A percentile compares a stretch with the other conserved stretches of the same genome.
Conservation (phyloP, 2,888 invertebrate genomes). For the Leucophenga montana region DNA sequence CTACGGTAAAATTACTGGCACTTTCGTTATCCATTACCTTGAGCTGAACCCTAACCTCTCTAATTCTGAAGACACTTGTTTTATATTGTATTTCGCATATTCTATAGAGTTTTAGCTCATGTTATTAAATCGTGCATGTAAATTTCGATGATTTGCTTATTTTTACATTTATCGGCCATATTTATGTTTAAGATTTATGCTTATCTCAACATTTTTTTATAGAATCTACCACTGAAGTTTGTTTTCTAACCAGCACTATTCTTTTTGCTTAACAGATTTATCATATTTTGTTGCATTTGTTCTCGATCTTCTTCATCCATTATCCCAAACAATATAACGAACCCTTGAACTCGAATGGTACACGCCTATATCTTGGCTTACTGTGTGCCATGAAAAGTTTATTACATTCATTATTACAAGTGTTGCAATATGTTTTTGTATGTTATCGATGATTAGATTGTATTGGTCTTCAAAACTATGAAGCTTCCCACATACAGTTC, state of each 20-base stretch:
- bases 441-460: background rate
- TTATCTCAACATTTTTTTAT: background rate
- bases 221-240: no score
- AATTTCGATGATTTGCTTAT: no score
- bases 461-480: background rate
- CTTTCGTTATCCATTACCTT: no score
- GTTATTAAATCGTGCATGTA: no score
- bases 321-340: background rate
- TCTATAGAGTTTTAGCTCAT: no score
- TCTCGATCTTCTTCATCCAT: background rate
- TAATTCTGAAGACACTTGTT: no score
- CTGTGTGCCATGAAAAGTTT: background rate
- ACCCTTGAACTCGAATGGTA: background rate
- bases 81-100: no score
- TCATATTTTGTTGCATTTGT: background rate
- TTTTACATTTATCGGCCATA: no score
- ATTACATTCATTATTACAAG: background rate
- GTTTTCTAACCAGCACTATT: no score
- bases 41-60: no score
- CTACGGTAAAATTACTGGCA: no score
- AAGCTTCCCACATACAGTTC: background rate
- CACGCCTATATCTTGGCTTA: background rate
- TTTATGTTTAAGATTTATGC: background rate
- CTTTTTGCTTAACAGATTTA: background rate
- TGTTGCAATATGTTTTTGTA: background rate